Evolutionary conservation across 1,140 invertebrate species (phyloP).

Genomic region (silkworm (Bombyx mori)): DNA sequence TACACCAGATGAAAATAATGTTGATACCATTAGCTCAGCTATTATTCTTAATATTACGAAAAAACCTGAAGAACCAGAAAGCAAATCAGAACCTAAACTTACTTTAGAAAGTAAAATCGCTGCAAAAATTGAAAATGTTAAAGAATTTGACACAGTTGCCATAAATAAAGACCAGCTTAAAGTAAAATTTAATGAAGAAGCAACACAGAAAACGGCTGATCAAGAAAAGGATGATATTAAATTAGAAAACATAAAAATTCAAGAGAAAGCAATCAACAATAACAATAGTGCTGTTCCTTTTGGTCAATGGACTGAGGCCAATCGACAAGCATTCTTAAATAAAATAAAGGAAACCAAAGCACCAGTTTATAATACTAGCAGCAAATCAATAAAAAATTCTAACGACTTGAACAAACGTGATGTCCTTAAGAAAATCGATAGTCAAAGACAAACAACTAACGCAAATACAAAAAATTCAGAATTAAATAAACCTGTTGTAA

Average conservation of each 20-base stretch:
- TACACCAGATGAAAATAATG: background rate
- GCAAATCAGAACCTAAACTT: background rate
- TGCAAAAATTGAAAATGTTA: background rate
- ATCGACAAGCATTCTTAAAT: slow-evolving; percentile 59
- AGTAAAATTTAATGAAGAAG: background rate
- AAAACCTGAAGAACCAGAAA: background rate
- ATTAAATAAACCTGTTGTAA: slow-evolving; percentile 26
- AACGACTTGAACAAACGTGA: slow-evolving; percentile 63
- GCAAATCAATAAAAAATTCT: slow-evolving; percentile 58
- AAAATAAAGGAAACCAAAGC: slow-evolving; percentile 60
- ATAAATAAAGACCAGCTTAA: background rate
- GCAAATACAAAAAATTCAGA: slow-evolving; percentile 33
- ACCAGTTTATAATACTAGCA: slow-evolving; percentile 37
- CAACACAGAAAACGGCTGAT: background rate
- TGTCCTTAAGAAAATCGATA: slow-evolving; percentile 58
- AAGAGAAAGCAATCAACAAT: slow-evolving; percentile 24
- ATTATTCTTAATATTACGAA: background rate
- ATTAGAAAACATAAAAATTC: slow-evolving; percentile 3
- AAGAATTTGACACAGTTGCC: background rate
- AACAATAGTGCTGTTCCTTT: slow-evolving; percentile 51
- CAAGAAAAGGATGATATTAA: background rate
- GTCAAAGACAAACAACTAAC: slow-evolving; percentile 44
- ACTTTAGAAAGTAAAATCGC: background rate
- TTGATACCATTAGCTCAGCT: background rate
- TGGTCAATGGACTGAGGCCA: slow-evolving; percentile 61